These are phyloP conservation scores for Beris morrisii DNA, from an alignment of 2,888 invertebrate genomes.

Conservation along the genomic window DNA sequence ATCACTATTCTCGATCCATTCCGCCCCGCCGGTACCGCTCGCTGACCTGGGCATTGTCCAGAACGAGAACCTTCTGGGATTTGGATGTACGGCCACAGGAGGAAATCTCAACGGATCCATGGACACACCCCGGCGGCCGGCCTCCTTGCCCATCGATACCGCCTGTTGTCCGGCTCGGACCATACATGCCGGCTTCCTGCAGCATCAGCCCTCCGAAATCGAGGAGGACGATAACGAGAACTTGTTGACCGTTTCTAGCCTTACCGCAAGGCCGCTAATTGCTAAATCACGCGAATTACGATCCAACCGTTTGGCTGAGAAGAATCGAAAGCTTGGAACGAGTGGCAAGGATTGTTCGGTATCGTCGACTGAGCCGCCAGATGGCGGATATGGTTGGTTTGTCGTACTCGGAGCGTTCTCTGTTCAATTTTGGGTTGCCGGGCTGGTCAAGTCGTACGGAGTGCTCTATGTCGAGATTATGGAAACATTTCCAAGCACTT, in stretches of 20 bases:
- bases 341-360: slow-evolving; percentile 5
- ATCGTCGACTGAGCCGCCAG: slow-evolving; percentile 59
- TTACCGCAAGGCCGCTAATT: slow-evolving; percentile 71
- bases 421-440: slow-evolving; percentile 81
- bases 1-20: slow-evolving; percentile 68
- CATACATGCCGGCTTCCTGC: slow-evolving; percentile 54
- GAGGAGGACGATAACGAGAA: slow-evolving; percentile 74
- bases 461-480: slow-evolving; percentile 79
- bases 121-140: slow-evolving; percentile 55
- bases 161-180: slow-evolving; percentile 50
- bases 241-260: slow-evolving; percentile 70
- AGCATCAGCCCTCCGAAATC: slow-evolving; percentile 56
- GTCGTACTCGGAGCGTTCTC: slow-evolving; percentile 76
- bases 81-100: slow-evolving; percentile 41
- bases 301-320: slow-evolving; percentile 44
- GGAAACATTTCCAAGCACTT: slow-evolving; percentile 75
- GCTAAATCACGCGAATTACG: slow-evolving; percentile 69
- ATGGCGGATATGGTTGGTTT: slow-evolving; percentile 78
- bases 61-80: slow-evolving; percentile 34
- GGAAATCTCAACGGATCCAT: slow-evolving; percentile 43
- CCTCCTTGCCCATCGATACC: slow-evolving; percentile 57
- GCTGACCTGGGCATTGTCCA: slow-evolving; percentile 54
- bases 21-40: slow-evolving; percentile 63
- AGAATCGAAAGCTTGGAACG: slow-evolving; percentile 38
- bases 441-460: slow-evolving; percentile 78